A percentile compares a stretch with the other conserved stretches of the same genome.
Conservation (phyloP, 2,888 invertebrate species). For the Tholera decimalis region DNA sequence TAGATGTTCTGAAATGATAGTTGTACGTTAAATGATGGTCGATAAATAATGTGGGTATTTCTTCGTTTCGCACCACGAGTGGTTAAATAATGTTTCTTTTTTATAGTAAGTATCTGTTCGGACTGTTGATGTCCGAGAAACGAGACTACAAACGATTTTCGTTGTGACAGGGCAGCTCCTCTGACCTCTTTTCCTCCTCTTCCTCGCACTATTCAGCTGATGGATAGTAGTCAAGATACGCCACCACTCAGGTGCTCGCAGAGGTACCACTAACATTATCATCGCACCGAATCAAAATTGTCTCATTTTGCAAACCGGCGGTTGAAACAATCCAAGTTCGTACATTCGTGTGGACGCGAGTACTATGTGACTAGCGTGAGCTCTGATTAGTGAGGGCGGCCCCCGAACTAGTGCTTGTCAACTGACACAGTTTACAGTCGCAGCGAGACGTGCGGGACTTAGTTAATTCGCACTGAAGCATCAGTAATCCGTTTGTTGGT, state of each 20-base stretch:
- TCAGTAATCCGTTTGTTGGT: conserved; percentile 53
- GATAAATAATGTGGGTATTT: no score
- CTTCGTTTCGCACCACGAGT: no score
- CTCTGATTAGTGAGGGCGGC: not conserved
- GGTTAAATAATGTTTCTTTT: no score
- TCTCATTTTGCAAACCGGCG: not conserved
- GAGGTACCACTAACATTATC: not conserved
- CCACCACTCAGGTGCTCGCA: not conserved
- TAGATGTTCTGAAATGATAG: no score
- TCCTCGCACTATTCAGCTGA: not conserved
- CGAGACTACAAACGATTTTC: no score
- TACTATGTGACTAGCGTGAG: not conserved
- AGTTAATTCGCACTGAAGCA: conserved; percentile 28
- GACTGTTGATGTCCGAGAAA: no score
- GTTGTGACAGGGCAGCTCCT: not conserved
- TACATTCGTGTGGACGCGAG: not conserved
- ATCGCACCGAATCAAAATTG: no score
- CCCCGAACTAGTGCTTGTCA: not conserved
- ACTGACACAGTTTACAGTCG: not conserved
- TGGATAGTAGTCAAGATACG: not conserved
- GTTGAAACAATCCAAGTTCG: not conserved
- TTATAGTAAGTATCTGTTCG: no score
- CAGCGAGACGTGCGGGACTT: conserved; percentile 11
- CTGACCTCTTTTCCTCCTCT: not conserved
- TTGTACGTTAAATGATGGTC: no score